Percentiles rank a stretch among this genome's conserved stretches.
phyloP scores from a whole-genome alignment of 2,888 invertebrate genomes.

The Homarus gammarus region DNA sequence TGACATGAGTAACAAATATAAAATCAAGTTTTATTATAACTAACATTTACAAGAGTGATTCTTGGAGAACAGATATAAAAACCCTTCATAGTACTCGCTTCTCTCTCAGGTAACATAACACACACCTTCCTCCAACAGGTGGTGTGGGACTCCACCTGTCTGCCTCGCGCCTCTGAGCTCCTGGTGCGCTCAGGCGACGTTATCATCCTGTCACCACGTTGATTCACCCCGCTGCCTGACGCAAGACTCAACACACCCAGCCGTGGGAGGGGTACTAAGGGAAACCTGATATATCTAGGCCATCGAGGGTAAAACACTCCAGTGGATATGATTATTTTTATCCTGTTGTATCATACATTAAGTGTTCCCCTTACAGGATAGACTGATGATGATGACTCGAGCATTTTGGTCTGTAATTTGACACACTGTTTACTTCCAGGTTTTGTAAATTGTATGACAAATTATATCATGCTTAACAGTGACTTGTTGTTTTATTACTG shows the following conservation, averaged over 20 bases:
- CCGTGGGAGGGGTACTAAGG: background rate
- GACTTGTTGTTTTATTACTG: background rate
- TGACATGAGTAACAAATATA: no score
- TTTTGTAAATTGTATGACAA: background rate
- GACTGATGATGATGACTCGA: no score
- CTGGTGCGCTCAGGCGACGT: slow-evolving; percentile 45
- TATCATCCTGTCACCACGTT: slow-evolving; percentile 49
- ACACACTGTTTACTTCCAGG: background rate
- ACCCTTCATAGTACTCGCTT: no score
- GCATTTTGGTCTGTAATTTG: background rate
- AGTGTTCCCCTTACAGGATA: background rate
- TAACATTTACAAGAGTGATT: no score
- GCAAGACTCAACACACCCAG: background rate
- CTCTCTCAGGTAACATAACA: no score
- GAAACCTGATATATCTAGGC: background rate
- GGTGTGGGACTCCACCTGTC: slow-evolving; percentile 41
- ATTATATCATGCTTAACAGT: background rate
- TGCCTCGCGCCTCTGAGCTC: slow-evolving; percentile 47
- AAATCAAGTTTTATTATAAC: no score
- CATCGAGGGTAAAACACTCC: background rate
- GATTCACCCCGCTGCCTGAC: slow-evolving; percentile 34
- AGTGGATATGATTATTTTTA: background rate
- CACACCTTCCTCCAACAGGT: slow-evolving; percentile 3
- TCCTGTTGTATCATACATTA: background rate
- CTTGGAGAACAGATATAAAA: no score